These are phyloP conservation scores for Apis dorsata DNA, from an alignment of 1,140 invertebrate genomes.

Conservation along the genomic window DNA sequence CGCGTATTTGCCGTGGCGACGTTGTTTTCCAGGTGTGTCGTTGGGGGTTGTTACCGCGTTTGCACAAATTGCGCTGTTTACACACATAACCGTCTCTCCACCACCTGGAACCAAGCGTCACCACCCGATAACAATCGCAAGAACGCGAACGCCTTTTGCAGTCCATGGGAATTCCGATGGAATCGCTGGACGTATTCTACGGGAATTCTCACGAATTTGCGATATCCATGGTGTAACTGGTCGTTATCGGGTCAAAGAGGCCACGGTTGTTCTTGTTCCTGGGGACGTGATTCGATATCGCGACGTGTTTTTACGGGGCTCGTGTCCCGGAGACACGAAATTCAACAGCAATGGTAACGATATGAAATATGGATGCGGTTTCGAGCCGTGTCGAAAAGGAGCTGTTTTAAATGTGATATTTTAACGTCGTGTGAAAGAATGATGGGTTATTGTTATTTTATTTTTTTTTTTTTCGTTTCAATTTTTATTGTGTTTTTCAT, in stretches of 20 bases:
- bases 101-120: not conserved
- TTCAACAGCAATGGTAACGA: not conserved
- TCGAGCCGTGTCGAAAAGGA: not conserved
- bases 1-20: conserved; percentile 49
- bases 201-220: conserved; percentile 1
- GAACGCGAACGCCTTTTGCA: not conserved
- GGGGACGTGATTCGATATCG: not conserved
- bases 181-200: not conserved
- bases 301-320: not conserved
- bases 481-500: too few relatives aligned
- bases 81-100: conserved; percentile 18
- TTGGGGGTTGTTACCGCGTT: conserved; percentile 43
- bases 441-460: not conserved
- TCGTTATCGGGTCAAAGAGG: not conserved
- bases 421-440: not conserved
- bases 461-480: too few relatives aligned
- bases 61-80: conserved; percentile 48
- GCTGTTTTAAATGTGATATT: not conserved
- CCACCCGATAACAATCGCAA: conserved; percentile 52
- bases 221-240: conserved; percentile 9
- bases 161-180: not conserved
- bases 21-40: conserved; percentile 45
- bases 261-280: not conserved
- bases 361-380: not conserved
- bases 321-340: not conserved